A percentile compares a stretch with the other conserved stretches of the same genome.
These are phyloP conservation scores for Trileptium ribeirensis DNA, from an alignment of 2,888 invertebrate genomes.

Conservation along the genomic window DNA sequence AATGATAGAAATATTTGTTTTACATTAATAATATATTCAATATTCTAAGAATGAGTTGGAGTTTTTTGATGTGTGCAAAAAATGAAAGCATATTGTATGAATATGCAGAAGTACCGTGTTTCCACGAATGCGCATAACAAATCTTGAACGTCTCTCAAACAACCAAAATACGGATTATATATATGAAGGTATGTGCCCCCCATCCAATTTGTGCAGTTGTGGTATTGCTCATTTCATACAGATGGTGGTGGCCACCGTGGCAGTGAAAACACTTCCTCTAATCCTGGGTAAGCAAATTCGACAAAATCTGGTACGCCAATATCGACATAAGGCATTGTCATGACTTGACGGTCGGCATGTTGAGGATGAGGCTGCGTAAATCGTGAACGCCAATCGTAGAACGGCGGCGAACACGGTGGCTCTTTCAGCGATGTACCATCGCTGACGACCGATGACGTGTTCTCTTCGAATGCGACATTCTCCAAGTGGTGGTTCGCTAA, in stretches of 20 bases:
- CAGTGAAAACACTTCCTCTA: slow-evolving; percentile 15
- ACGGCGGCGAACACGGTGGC: background rate
- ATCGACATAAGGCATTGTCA: slow-evolving; percentile 41
- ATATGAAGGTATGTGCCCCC: too few species aligned
- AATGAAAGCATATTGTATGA: too few species aligned
- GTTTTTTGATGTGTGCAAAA: too few species aligned
- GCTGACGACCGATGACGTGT: background rate
- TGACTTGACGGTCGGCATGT: slow-evolving; percentile 29
- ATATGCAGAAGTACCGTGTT: too few species aligned
- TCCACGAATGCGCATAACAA: too few species aligned
- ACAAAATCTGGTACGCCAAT: slow-evolving; percentile 41
- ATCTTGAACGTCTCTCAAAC: too few species aligned
- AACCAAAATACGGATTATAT: too few species aligned
- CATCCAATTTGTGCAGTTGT: too few species aligned
- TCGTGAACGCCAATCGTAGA: background rate
- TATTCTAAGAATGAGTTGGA: too few species aligned
- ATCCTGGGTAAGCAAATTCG: slow-evolving; percentile 31
- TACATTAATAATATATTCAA: too few species aligned
- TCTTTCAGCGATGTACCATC: background rate
- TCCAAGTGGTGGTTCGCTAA: background rate
- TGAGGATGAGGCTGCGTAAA: background rate
- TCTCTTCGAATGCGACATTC: background rate
- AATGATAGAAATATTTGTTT: too few species aligned
- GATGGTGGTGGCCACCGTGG: background rate
- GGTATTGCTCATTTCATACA: too few species aligned